Base-by-base conservation (phyloP, 2,888 invertebrate species). In the Drosophila testacea region DNA sequence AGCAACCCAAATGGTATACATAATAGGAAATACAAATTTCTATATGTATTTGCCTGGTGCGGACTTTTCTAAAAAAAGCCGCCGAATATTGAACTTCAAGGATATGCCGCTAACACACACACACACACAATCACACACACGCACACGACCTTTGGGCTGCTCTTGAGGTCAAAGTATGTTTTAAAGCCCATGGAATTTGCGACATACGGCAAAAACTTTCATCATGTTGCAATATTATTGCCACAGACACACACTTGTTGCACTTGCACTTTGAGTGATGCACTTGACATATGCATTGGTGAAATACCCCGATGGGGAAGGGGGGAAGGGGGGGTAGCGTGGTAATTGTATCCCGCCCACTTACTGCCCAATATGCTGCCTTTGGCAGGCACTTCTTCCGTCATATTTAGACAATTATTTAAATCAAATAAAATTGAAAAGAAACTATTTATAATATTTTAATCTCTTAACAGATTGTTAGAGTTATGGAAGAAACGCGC, bases 321-420 rank as follows among this genome's bases (percentile, higher is more conserved):
- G 38, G 13, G 11, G 38, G 5, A 32, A 9, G 16, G 16, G 16
- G 16, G 16, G 16, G 16, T 16, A 9, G n/a, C 27, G 36, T 39
- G 34, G 16, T 30, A 39, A 9, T 9, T 13, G 55, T 16, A 5
- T 11, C 10, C 28, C 36, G 28, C 36, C 50, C 73, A 94, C 94
- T 94, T 92, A 94, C 94, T 93, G 91, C 94, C 94, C 77, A 94
- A 92, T 81, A 94, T 82, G 89, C 94, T 94, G 91, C 94, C 94
- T 87, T 90, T 94, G 1, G 94, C 93, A 38, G 93, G 93, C 77
- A 94, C 94, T 83, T 94, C 94, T 92, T 94, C 94, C 73, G 87
- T 89, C 90, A 91, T 92, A 52, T 77, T 83, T 16, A 1, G 6
- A 4, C 6, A 41, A 6, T 54, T 55, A 2, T 34, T 54, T n/a